A percentile compares a stretch with the other conserved stretches of the same genome.
Conservation (phyloP, 2,797 vertebrate species). For the Vultur gryphus region DNA sequence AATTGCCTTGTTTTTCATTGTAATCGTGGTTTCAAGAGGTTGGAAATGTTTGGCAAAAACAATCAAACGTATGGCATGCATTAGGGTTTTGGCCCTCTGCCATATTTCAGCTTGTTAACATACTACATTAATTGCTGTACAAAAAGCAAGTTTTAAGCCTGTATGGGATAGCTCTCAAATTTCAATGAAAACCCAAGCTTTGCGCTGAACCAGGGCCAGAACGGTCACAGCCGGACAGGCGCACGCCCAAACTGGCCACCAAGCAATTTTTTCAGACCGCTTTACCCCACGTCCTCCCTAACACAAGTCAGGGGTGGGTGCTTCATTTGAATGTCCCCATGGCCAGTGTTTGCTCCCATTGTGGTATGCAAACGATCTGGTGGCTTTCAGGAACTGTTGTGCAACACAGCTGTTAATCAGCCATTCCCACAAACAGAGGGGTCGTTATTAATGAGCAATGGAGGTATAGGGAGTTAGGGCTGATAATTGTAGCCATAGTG, state of each 20-base stretch:
- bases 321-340: neutral
- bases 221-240: neutral
- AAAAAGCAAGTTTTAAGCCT: neutral
- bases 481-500: neutral
- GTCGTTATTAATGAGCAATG: neutral
- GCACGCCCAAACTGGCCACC: neutral
- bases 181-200: neutral
- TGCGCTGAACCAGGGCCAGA: neutral
- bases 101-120: neutral
- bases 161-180: neutral
- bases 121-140: neutral
- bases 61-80: neutral
- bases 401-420: neutral
- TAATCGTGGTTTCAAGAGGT: neutral
- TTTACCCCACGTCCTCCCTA: neutral
- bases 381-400: neutral
- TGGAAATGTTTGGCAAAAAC: slow-evolving; percentile 1
- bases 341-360: neutral
- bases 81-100: neutral
- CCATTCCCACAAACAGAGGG: neutral
- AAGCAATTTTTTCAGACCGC: neutral
- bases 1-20: neutral
- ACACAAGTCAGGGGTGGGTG: neutral
- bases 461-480: neutral
- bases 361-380: neutral